Percentiles rank a stretch among this genome's conserved stretches.
Evolutionary conservation across 2,888 invertebrate species (phyloP).

Genomic region (Caenorhabditis macrosperma): DNA sequence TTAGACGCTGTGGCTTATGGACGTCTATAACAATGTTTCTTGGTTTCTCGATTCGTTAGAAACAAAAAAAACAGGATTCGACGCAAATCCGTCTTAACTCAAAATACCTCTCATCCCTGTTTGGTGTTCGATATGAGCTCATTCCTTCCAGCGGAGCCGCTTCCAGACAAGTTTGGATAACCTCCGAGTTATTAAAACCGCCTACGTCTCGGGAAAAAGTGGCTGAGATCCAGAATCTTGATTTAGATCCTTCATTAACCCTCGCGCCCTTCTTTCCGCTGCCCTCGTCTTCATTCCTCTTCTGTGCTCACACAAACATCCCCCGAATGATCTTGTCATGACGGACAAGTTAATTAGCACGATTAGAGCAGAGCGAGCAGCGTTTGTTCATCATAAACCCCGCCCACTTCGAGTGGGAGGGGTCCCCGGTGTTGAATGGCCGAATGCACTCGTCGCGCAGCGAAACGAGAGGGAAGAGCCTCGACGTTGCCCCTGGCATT

Average conservation of each 20-base stretch:
- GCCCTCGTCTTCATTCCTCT: not conserved
- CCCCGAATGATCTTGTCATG: conserved; percentile 12
- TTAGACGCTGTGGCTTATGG: not conserved
- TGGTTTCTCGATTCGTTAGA: not conserved
- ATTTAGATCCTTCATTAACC: conserved; percentile 12
- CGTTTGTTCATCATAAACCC: conserved; percentile 34
- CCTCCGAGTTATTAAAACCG: conserved; percentile 45
- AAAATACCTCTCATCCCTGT: not conserved
- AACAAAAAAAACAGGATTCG: not conserved
- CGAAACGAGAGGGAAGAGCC: not conserved
- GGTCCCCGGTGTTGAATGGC: not conserved
- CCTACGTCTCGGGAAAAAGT: conserved; percentile 23
- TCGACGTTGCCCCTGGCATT: conserved; percentile 37
- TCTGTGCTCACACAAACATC: conserved; percentile 21
- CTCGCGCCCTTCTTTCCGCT: not conserved
- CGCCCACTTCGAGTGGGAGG: conserved; percentile 37
- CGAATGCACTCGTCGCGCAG: conserved; percentile 9
- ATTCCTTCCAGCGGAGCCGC: not conserved
- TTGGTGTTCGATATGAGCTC: too few relatives aligned
- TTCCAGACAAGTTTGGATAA: conserved; percentile 26
- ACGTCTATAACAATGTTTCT: not conserved
- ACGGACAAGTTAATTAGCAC: conserved; percentile 47
- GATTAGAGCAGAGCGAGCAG: conserved; percentile 8
- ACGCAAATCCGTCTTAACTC: not conserved
- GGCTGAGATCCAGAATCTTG: not conserved